Base-by-base conservation (phyloP, 2,113 vertebrate species). In the Neolamprologus fasciatus region DNA sequence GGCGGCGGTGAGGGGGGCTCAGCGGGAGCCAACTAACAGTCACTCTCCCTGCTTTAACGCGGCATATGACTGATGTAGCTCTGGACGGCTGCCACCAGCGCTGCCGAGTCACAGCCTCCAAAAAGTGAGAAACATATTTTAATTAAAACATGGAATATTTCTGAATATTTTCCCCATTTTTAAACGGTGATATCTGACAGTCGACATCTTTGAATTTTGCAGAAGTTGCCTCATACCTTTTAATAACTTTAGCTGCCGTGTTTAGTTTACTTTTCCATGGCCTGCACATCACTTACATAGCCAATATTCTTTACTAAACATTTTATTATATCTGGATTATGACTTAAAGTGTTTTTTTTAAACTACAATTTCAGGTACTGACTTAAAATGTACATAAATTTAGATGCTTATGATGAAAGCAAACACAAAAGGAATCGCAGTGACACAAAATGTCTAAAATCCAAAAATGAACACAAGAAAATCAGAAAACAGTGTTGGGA, bases 1-100 rank as follows among this genome's bases (percentile, higher is more conserved):
- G 92, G 91, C 61, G 88, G 90, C 42, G 89, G 84, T 54, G 89
- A 94, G 93, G 91, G 87, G 45, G 51, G 45, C 93, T 23, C 93
- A 92, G 95, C 93, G 8, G 92, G 92, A 90, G 93, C 93, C 95
- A 94, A 78, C 79, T 85, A 90, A 91, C 92, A 90, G 89, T 91
- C 94, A 87, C 83, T 71, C 42, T 89, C 80, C 31, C 51, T 63
- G 63, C 84, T 85, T 79, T 87, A 55, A 85, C 82, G 51, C 92
- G 80, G 78, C 90, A 87, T 58, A 86, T 90, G 90, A 92, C 90
- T 87, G 91, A 80, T 82, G 89, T 19, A 37, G 42, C 86, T 73
- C 86, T 95, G 94, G 94, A 91, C 61, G 6, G 37, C 68, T 68
- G 86, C 92, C 93, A 89, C 42, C 21, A 19, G 58, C 10, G 80